Conservation (phyloP, 2,888 invertebrate species). For the Zhuqinia jingwanae region DNA sequence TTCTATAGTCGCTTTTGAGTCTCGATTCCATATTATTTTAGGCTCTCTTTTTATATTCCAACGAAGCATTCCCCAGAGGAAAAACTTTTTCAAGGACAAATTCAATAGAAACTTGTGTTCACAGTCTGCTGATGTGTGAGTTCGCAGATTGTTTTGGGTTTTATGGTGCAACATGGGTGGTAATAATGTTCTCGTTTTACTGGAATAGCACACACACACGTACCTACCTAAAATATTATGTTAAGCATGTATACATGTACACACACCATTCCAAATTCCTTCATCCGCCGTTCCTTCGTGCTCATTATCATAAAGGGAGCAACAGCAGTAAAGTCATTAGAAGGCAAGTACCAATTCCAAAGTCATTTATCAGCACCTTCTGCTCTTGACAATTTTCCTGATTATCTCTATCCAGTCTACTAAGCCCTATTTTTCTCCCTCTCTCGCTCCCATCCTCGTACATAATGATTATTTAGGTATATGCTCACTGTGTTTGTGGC, state of each 20-base stretch:
- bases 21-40: background rate
- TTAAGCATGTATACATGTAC: no score
- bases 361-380: conserved; percentile 46
- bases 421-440: background rate
- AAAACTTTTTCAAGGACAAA: conserved; percentile 9
- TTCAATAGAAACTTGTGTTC: background rate
- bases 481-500: no score
- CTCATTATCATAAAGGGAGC: conserved; percentile 22
- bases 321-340: conserved; percentile 25
- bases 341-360: conserved; percentile 38
- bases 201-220: background rate
- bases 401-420: background rate
- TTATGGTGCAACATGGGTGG: no score
- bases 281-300: background rate
- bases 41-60: background rate
- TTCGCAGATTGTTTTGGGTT: no score
- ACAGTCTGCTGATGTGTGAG: no score
- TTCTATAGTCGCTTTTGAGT: no score
- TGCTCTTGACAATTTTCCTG: conserved; percentile 41
- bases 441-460: no score
- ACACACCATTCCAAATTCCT: no score
- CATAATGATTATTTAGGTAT: no score
- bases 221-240: no score
- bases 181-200: background rate
- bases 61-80: conserved; percentile 1